Evolutionary conservation across 1,140 invertebrate genomes (phyloP).

Genomic region (Drosophila cardini): DNA sequence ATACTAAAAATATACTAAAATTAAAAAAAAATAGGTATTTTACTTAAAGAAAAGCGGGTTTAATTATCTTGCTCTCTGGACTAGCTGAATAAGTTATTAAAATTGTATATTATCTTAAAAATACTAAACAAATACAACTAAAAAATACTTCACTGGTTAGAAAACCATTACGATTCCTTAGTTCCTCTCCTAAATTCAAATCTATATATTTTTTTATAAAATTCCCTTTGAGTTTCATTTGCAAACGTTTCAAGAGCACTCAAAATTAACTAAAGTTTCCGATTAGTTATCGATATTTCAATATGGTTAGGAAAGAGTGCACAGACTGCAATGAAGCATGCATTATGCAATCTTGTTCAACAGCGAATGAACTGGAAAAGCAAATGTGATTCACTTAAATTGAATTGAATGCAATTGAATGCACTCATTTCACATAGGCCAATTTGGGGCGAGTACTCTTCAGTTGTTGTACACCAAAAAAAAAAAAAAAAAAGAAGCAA

Average conservation of each 20-base stretch:
- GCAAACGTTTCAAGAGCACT: conserved; percentile 8
- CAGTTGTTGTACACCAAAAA: background rate
- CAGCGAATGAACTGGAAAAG: conserved; percentile 18
- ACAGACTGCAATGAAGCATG: background rate
- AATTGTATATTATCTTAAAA: too few relatives aligned
- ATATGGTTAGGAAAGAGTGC: too few relatives aligned
- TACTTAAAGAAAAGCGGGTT: too few relatives aligned
- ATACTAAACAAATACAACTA: too few relatives aligned
- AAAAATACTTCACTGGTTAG: too few relatives aligned
- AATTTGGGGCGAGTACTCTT: conserved; percentile 26
- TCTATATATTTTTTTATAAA: background rate
- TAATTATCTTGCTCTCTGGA: too few relatives aligned
- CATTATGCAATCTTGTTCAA: conserved; percentile 16
- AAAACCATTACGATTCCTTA: too few relatives aligned
- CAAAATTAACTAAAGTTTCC: background rate
- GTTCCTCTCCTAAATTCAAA: too few relatives aligned
- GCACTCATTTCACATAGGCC: conserved; percentile 42
- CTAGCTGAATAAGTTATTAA: too few relatives aligned
- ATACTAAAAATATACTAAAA: background rate
- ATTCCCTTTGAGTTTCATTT: background rate
- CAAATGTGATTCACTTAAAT: conserved; percentile 40
- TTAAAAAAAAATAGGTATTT: background rate
- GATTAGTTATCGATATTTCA: conserved; percentile 5
- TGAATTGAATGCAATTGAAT: conserved; percentile 27
- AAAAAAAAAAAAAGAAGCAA: background rate